phyloP scores from a whole-genome alignment of 2,797 vertebrate genomes.

The Apogon talboti region DNA sequence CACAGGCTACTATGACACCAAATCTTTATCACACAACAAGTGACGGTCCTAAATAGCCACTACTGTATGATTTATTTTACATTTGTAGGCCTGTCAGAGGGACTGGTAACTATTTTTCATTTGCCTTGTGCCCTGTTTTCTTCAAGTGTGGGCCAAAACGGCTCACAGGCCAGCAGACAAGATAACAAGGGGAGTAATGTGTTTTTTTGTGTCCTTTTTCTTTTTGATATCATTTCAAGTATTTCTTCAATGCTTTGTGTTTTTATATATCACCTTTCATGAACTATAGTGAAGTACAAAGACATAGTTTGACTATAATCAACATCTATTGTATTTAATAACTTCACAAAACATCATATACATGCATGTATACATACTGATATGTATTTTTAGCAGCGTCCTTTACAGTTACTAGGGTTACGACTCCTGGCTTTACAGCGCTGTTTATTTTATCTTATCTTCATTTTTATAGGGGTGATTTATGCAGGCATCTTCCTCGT shows the following conservation, averaged over 20 bases:
- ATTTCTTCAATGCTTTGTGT: too few relatives aligned
- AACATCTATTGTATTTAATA: too few relatives aligned
- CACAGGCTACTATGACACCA: background rate
- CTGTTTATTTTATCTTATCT: background rate
- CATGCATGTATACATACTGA: too few relatives aligned
- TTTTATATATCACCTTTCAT: too few relatives aligned
- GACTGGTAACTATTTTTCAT: conserved; percentile 33
- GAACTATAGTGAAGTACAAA: too few relatives aligned
- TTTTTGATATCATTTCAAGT: too few relatives aligned
- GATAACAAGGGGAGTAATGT: conserved; percentile 39
- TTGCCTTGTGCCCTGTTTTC: conserved; percentile 19
- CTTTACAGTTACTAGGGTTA: too few relatives aligned
- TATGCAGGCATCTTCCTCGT: background rate
- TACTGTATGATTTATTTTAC: conserved; percentile 9
- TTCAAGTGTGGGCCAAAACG: conserved; percentile 26
- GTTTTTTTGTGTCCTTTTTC: conserved; percentile 21
- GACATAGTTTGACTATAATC: too few relatives aligned
- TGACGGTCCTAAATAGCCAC: conserved; percentile 4
- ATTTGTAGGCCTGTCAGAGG: conserved; percentile 15
- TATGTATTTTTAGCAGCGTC: too few relatives aligned
- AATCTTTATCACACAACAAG: conserved; percentile 11
- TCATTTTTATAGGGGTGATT: background rate
- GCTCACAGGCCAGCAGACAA: conserved; percentile 39
- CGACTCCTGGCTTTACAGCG: background rate
- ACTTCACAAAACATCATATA: too few relatives aligned